phyloP scores from a whole-genome alignment of 2,113 vertebrate genomes.

The Dipodomys ordii region DNA sequence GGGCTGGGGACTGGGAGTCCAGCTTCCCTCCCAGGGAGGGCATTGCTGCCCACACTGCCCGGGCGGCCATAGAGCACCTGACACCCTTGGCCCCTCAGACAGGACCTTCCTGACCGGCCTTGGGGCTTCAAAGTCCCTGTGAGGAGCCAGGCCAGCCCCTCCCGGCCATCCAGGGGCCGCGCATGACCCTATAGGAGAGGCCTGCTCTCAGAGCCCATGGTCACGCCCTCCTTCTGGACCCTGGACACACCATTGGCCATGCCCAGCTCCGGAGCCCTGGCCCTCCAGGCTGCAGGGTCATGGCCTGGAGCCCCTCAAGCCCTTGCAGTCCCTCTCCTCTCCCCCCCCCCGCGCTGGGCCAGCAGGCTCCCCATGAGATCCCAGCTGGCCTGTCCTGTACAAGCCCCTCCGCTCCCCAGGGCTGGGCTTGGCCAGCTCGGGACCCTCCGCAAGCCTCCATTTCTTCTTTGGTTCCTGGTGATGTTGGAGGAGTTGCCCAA shows the following conservation, averaged over 20 bases:
- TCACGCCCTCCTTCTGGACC: background rate
- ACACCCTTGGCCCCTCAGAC: no score
- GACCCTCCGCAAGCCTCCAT: background rate
- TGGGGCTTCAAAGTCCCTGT: no score
- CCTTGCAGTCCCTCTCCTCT: background rate
- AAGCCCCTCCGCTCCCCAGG: rapidly evolving
- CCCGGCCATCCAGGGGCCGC: no score
- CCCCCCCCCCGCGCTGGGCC: background rate
- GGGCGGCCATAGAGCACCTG: background rate
- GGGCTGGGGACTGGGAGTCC: background rate
- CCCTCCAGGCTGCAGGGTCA: background rate
- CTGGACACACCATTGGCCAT: background rate
- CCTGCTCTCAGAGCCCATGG: rapidly evolving
- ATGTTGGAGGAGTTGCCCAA: background rate
- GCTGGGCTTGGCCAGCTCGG: rapidly evolving
- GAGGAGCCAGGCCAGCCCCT: background rate
- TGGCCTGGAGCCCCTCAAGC: background rate
- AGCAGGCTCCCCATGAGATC: background rate
- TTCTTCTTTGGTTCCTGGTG: background rate
- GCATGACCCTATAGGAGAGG: background rate
- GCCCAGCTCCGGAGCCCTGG: background rate
- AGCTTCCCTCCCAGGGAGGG: background rate
- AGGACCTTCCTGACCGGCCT: no score
- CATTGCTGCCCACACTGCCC: rapidly evolving
- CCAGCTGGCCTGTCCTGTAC: background rate